Base-by-base conservation (phyloP, 1,140 invertebrate genomes). In the Trichomalopsis sarcophagae region DNA sequence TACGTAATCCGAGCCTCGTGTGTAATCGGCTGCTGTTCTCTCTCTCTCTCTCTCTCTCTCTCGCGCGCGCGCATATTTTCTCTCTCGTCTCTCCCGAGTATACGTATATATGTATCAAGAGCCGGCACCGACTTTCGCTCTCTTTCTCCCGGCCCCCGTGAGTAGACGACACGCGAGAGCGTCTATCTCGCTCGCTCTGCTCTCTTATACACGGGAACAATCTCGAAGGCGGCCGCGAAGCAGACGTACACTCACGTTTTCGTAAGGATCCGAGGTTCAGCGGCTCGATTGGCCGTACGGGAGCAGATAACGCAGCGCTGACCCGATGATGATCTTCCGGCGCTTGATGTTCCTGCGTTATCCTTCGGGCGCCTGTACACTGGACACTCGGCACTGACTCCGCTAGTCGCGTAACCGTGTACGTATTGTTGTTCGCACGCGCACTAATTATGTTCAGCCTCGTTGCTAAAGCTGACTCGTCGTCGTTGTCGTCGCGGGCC, bases 1-100 rank as follows among this genome's bases (percentile, higher is more conserved):
- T 62, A 62, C n/a, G 55, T 62, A n/a, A 62, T 62, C 47, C 55
- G 55, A 62, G 55, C 55, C 55, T 62, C 55, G 55, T 62, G 55
- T 17, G 40, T 17, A 62, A 62, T 62, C 21, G 55, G 6, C 55
- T 62, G 55, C 33, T 36, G 2, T 21, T 62, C 55, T 21, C 55
- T 4, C 55, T 62, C 55, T 62, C 55, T 62, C 55, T 62, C 55
- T 62, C 55, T 62, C 55, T 14, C 55, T 62, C 14, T 62, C 55
- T 62, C 55, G 5, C 55, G 0, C 55, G 2, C 55, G 47, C 47
- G 47, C 47, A 50, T 50, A 50, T 17, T 50, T 50, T 50, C 40
- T 44, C 40, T 17, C 47, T 14, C 10, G n/a, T n/a, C 47, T 50
- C 47, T 14, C 47, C 7, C 40, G 40, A 50, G 4, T 50, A 50